These are phyloP conservation scores for Dreissena polymorpha DNA, from an alignment of 1,140 invertebrate genomes.

Conservation along the genomic window DNA sequence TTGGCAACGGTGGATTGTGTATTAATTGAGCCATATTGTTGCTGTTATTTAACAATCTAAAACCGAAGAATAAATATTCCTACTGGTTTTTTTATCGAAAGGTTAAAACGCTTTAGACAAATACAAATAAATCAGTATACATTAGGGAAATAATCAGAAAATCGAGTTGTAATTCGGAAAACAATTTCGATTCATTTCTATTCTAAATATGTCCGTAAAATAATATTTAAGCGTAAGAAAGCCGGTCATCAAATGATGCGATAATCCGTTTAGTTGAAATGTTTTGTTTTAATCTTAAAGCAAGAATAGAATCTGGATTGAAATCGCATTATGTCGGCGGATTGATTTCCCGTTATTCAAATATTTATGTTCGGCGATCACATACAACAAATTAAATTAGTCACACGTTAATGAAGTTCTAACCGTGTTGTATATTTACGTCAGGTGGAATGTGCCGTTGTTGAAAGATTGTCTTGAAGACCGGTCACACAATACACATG, in stretches of 20 bases:
- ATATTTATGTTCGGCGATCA: background rate
- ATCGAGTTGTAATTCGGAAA: conserved; percentile 37
- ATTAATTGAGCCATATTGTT: background rate
- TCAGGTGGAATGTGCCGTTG: too few species aligned
- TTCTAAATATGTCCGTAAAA: conserved; percentile 1
- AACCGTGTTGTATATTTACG: too few species aligned
- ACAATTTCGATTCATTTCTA: conserved; percentile 22
- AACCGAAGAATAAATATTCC: too few species aligned
- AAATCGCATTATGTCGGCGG: too few species aligned
- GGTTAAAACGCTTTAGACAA: background rate
- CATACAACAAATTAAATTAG: too few species aligned
- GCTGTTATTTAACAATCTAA: too few species aligned
- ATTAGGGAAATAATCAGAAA: conserved; percentile 26
- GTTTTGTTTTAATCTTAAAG: conserved; percentile 22
- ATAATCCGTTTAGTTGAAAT: conserved; percentile 30
- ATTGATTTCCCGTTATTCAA: conserved; percentile 6
- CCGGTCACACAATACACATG: too few species aligned
- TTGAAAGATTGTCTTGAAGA: too few species aligned
- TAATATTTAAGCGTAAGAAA: conserved; percentile 14
- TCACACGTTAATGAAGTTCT: too few species aligned
- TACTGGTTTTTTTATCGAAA: too few species aligned
- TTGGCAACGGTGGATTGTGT: background rate
- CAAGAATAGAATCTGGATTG: too few species aligned
- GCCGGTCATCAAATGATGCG: conserved; percentile 23
- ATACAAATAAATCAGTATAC: conserved; percentile 41